These are phyloP conservation scores for Salvelinus fontinalis DNA, from an alignment of 2,113 vertebrate species.

Conservation along the genomic window DNA sequence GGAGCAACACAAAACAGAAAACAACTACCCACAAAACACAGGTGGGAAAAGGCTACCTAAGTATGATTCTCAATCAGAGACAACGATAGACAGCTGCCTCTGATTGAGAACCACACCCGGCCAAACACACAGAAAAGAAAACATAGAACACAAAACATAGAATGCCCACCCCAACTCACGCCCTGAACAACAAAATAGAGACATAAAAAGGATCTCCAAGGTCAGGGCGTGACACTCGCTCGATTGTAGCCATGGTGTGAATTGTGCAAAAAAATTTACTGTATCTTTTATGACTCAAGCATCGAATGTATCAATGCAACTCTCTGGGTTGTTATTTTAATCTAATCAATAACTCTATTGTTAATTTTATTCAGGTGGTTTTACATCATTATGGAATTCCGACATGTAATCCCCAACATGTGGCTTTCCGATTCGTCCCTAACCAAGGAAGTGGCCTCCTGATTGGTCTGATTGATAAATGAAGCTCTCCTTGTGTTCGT, in stretches of 20 bases:
- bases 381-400: constrained; percentile 47
- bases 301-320: constrained; percentile 36
- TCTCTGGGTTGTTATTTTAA: constrained; percentile 60
- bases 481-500: constrained; percentile 79
- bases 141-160: too few species aligned
- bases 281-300: neutral
- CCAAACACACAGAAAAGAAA: too few species aligned
- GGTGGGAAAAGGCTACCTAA: too few species aligned
- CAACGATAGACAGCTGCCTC: too few species aligned
- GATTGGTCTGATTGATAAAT: constrained; percentile 83
- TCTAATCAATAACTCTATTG: constrained; percentile 51
- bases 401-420: constrained; percentile 69
- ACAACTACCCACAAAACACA: too few species aligned
- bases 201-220: too few species aligned
- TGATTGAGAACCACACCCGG: too few species aligned
- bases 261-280: neutral
- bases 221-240: neutral
- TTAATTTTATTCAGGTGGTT: constrained; percentile 57
- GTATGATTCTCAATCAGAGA: too few species aligned
- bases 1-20: too few species aligned
- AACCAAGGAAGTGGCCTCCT: constrained; percentile 68
- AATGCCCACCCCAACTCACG: too few species aligned
- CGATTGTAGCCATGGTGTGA: constrained; percentile 6
- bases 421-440: constrained; percentile 53
- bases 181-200: too few species aligned